These are phyloP conservation scores for Fistularia tabacaria DNA, from an alignment of 2,797 vertebrate genomes.

Conservation along the genomic window DNA sequence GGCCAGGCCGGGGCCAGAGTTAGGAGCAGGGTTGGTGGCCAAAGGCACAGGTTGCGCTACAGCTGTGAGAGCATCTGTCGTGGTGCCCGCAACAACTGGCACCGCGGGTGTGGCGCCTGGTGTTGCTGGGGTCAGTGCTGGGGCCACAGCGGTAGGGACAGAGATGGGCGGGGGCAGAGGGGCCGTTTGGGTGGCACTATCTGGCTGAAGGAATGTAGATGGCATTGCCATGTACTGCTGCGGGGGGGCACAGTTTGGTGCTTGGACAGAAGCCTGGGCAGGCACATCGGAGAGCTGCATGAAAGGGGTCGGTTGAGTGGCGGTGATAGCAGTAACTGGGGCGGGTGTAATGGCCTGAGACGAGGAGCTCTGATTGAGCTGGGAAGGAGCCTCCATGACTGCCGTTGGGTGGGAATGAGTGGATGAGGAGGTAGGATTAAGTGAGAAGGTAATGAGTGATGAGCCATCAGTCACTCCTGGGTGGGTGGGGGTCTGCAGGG, in stretches of 20 bases:
- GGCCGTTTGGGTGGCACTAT: slow-evolving; percentile 64
- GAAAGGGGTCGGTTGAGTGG: slow-evolving; percentile 67
- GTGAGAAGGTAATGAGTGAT: slow-evolving; percentile 77
- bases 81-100: slow-evolving; percentile 26
- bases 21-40: slow-evolving; percentile 71
- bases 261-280: slow-evolving; percentile 72
- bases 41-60: slow-evolving; percentile 81
- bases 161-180: slow-evolving; percentile 68
- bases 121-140: slow-evolving; percentile 33
- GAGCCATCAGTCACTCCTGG: slow-evolving; percentile 70
- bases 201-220: slow-evolving; percentile 80
- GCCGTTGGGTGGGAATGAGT: slow-evolving; percentile 74
- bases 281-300: slow-evolving; percentile 76
- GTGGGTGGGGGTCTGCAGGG: slow-evolving; percentile 73
- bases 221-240: slow-evolving; percentile 81
- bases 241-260: slow-evolving; percentile 76
- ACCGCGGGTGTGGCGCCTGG: slow-evolving; percentile 35
- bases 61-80: slow-evolving; percentile 44
- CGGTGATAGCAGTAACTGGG: slow-evolving; percentile 63
- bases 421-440: slow-evolving; percentile 77
- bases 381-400: slow-evolving; percentile 69
- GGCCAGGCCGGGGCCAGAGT: slow-evolving; percentile 37
- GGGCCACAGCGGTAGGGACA: slow-evolving; percentile 29
- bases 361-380: slow-evolving; percentile 61
- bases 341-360: slow-evolving; percentile 67